phyloP scores from a whole-genome alignment of 30 jellyfish, hydroid and myxozoan genomes.

The Turritopsis rubra region DNA sequence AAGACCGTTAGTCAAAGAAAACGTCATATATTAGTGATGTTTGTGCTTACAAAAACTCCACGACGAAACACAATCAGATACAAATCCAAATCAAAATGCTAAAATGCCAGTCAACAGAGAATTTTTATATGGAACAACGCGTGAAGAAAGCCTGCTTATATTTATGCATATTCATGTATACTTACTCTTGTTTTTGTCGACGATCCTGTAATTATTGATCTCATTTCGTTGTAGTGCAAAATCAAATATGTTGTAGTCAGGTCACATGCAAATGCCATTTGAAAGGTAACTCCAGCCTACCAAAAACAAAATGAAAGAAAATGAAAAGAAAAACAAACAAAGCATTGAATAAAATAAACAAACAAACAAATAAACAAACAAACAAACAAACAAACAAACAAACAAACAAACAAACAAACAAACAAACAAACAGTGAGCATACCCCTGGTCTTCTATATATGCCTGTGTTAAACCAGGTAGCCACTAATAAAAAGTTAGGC shows the following conservation, averaged over 20 bases:
- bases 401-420: neutral
- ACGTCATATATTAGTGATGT: too few relatives aligned
- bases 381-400: neutral
- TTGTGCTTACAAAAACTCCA: too few relatives aligned
- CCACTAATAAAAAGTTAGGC: conserved; percentile 1
- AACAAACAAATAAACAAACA: neutral
- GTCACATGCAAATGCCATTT: conserved; percentile 18
- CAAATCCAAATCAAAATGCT: too few relatives aligned
- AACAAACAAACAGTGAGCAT: neutral
- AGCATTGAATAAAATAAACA: neutral
- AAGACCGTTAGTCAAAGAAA: too few relatives aligned
- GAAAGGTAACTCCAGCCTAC: neutral
- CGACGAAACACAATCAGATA: too few relatives aligned
- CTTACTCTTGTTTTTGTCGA: neutral
- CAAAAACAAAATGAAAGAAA: neutral
- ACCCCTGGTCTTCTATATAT: neutral
- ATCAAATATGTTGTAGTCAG: conserved; percentile 1
- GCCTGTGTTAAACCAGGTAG: neutral
- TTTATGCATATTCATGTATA: neutral
- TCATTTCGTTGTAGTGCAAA: neutral
- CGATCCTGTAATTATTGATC: too few relatives aligned
- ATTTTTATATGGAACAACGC: too few relatives aligned
- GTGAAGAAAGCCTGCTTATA: too few relatives aligned
- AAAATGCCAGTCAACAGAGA: too few relatives aligned
- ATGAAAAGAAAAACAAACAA: neutral